These are phyloP conservation scores for Microcebus griseorufus DNA, from an alignment of 2,113 vertebrate genomes.

Conservation along the genomic window DNA sequence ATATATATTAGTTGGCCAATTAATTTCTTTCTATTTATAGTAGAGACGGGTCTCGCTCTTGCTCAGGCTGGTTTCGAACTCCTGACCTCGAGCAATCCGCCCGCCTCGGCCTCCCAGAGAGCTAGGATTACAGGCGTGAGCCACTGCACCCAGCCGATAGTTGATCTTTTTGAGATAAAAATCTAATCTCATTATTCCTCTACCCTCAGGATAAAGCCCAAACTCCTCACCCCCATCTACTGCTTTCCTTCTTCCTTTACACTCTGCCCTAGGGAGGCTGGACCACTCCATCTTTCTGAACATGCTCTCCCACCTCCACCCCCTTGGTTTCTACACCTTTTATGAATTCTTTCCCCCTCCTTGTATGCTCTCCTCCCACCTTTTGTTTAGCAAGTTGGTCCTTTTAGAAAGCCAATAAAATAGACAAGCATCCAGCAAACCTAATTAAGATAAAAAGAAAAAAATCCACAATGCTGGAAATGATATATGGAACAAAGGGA, in stretches of 20 bases:
- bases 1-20: too few relatives aligned
- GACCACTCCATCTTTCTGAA: not conserved
- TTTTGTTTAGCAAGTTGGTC: not conserved
- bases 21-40: too few relatives aligned
- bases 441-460: constrained; percentile 2
- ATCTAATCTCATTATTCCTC: not conserved
- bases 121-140: too few relatives aligned
- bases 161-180: not conserved
- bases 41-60: too few relatives aligned
- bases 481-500: not conserved
- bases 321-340: not conserved
- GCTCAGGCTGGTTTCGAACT: too few relatives aligned
- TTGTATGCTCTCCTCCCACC: not conserved
- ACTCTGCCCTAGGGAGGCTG: too few relatives aligned
- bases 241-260: not conserved
- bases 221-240: not conserved
- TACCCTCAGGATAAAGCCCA: not conserved
- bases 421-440: not conserved
- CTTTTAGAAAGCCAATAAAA: constrained; percentile 5
- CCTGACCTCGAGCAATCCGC: too few relatives aligned
- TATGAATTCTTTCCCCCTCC: not conserved
- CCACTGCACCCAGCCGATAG: not conserved
- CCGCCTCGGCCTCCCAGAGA: too few relatives aligned
- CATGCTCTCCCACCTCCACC: accelerated
- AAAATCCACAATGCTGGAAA: not conserved